Evolutionary conservation across 2,797 vertebrate genomes (phyloP), one percentile per base, ranked within the genome.

Genomic region (Trachops cirrhosus): DNA sequence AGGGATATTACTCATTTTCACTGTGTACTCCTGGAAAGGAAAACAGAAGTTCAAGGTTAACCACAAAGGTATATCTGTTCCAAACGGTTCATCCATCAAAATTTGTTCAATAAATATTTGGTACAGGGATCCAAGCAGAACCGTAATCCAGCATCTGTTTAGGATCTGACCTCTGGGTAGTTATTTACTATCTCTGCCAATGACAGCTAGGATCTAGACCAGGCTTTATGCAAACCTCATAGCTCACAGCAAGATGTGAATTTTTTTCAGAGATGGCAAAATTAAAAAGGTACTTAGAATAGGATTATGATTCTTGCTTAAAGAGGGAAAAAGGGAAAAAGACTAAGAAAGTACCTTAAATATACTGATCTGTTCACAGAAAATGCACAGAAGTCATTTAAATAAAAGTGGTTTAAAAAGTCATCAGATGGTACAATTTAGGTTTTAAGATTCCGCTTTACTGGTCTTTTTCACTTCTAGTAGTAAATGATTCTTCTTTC

Each of bases 21-120:
- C 98, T 94, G 99, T 98, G 94, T 99, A 99, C 24, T 98, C 97
- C 99, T 99, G 95, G 5, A 96, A 59, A 78, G 22, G 44, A 87
- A 92, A 46, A 34, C 16, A 75, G 39, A 48, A 86, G 18, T 57
- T 80, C 18, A 52, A 86, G 57, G 37, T 37, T 29, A 86, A 80
- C 3, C 80, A 14, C 52, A 80, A 57, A 46, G 32, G 9, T 34
- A 64, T 52, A 18, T 32, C 41, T 29, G n/a, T 22, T 7, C 48
- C 89, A 73, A 68, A 41, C 18, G 39, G 12, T 52, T 77, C 73
- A 57, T 41, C 34, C 34, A 67, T 39, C 26, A 57, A 88, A 87
- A 67, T 91, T 7, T 62, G 9, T 78, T 68, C 73, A 37, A 52
- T 46, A 77, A 57, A 10, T 54, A 67, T 78, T 37, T 32, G 50